phyloP scores from a whole-genome alignment of 2,113 vertebrate species.

The Lycocorax pyrrhopterus region DNA sequence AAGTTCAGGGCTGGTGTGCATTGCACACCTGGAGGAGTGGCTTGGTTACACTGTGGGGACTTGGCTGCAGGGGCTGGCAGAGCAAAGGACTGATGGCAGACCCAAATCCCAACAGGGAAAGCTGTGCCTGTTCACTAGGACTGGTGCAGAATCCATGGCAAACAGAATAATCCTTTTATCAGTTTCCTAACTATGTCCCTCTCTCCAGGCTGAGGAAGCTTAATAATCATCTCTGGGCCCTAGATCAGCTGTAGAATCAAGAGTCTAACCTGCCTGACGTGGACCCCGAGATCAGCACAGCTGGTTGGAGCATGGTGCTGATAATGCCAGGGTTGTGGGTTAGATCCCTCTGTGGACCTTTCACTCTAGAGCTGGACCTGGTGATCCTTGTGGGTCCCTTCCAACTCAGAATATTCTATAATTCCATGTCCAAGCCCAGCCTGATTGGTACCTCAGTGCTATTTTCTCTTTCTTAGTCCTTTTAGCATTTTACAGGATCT shows the following conservation, averaged over 20 bases:
- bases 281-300: neutral
- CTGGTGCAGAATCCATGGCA: neutral
- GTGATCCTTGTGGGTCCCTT: neutral
- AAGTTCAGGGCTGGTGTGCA: neutral
- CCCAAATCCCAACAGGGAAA: neutral
- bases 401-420: neutral
- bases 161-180: neutral
- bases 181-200: neutral
- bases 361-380: neutral
- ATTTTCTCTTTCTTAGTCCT: neutral
- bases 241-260: neutral
- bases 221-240: neutral
- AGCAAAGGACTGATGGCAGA: neutral
- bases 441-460: neutral
- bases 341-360: neutral
- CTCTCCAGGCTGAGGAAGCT: neutral
- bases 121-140: neutral
- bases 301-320: neutral
- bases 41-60: too few species aligned
- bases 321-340: neutral
- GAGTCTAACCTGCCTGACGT: neutral
- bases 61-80: neutral
- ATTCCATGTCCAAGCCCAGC: neutral
- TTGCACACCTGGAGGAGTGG: neutral
- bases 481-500: neutral